Conservation (phyloP, 2,888 invertebrate species). For the Phrixothrix hirtus region DNA sequence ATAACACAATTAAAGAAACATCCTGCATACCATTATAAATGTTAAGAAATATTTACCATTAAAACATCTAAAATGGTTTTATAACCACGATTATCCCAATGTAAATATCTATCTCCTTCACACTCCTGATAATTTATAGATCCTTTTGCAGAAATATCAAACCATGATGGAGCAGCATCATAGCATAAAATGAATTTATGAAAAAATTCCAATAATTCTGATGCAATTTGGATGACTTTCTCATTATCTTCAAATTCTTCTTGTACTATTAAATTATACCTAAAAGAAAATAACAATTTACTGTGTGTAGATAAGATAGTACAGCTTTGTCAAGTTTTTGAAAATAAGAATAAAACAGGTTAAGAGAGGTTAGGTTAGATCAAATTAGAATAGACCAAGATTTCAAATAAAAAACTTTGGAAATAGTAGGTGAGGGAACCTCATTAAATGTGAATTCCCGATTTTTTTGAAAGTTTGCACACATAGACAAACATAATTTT, state of each 20-base stretch:
- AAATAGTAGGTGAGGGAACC: background rate
- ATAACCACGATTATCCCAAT: constrained; percentile 77
- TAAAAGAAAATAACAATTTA: constrained; percentile 25
- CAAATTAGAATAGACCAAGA: background rate
- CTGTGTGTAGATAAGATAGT: too few relatives aligned
- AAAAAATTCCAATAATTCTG: constrained; percentile 46
- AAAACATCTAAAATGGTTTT: constrained; percentile 69
- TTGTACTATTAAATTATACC: constrained; percentile 37
- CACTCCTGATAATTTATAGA: constrained; percentile 67
- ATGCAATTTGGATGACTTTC: constrained; percentile 35
- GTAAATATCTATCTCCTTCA: constrained; percentile 69
- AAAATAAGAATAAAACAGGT: background rate
- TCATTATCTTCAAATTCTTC: constrained; percentile 36
- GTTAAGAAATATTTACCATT: constrained; percentile 57
- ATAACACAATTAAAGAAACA: too few relatives aligned
- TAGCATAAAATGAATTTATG: constrained; percentile 47
- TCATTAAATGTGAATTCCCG: too few relatives aligned
- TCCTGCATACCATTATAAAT: constrained; percentile 3
- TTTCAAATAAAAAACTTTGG: background rate
- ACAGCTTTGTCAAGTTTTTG: too few relatives aligned
- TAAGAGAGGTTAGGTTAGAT: background rate
- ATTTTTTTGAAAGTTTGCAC: too few relatives aligned
- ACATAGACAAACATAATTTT: too few relatives aligned
- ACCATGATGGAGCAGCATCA: constrained; percentile 68
- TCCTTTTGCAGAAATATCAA: constrained; percentile 64